Base-by-base conservation (phyloP, 2,888 invertebrate species). In the Pristionchus exspectatus region DNA sequence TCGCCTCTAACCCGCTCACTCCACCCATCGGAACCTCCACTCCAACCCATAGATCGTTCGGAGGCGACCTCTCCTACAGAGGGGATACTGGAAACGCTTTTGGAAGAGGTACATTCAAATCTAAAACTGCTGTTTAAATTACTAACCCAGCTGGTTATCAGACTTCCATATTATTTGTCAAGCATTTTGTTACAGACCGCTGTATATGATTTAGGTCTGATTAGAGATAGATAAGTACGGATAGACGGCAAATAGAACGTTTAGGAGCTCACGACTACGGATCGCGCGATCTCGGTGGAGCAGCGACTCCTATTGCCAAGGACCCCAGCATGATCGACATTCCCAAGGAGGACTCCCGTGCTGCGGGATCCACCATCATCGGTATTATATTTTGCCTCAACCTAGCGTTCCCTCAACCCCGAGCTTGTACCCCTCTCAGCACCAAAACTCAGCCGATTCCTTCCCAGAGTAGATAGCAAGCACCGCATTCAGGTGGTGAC, bases 1-100 rank as follows among this genome's bases (percentile, higher is more conserved):
- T 93, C 89, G 95, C 95, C 27, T 95, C 95, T 14, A 95, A 95
- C 87, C 95, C 95, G 56, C 90, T 95, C 90, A 94, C 95, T n/a
- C 95, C 95, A 30, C 95, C 95, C 66, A 92, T 94, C n/a, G 94
- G 94, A 87, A 92, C 94, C 16, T 95, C 95, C 7, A 95, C 95
- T 1, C 95, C 95, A 12, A 93, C 94, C 30, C 93, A 93, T 74
- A 90, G 92, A 33, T 69, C 72, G 38, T 89, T 89, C 66, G 90
- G 90, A 27, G 90, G 90, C 56, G 93, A 93, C 63, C 89, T 89
- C 18, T 50, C 63, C 38, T 89, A 89, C 66, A 33, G 87, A 30
- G 87, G 87, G 56, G 87, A 88, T 74, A 54, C 74, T 21, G 54
- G 74, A 16, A 74, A 30, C 33, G 87, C 87, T 9, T 88, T 88